Evolutionary conservation across 1,140 invertebrate genomes (phyloP).

Genomic region (Littorina saxatilis): DNA sequence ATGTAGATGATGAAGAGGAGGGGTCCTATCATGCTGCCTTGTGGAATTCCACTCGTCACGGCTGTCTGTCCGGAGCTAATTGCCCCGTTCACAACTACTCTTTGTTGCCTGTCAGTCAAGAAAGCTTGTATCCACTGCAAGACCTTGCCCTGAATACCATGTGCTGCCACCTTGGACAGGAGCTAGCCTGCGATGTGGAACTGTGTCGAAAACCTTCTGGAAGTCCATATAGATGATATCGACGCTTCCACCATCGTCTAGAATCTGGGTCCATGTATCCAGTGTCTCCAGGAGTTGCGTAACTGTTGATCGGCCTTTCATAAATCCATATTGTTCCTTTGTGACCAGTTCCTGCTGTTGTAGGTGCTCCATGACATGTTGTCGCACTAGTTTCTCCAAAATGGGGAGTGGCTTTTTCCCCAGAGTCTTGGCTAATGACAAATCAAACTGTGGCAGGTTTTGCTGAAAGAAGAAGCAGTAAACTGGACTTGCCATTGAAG

Average conservation of each 20-base stretch:
- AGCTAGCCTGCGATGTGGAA: conserved; percentile 33
- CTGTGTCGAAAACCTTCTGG: too few relatives aligned
- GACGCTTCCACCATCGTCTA: conserved; percentile 19
- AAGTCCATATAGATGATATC: conserved; percentile 14
- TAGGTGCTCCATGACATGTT: not conserved
- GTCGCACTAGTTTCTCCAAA: not conserved
- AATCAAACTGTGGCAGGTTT: too few relatives aligned
- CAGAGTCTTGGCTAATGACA: too few relatives aligned
- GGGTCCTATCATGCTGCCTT: conserved; percentile 53
- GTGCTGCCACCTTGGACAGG: not conserved
- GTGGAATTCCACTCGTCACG: conserved; percentile 46
- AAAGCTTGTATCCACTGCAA: conserved; percentile 46
- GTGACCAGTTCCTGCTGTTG: not conserved
- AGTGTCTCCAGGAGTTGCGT: not conserved
- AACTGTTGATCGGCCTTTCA: not conserved
- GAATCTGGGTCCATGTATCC: not conserved
- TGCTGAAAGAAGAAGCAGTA: too few relatives aligned
- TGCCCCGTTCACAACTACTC: conserved; percentile 41
- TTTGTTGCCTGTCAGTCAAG: conserved; percentile 39
- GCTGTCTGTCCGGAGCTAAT: conserved; percentile 33
- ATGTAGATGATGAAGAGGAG: conserved; percentile 52
- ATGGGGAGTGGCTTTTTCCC: too few relatives aligned
- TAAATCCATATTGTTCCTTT: not conserved
- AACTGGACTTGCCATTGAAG: too few relatives aligned
- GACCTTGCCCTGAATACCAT: conserved; percentile 11